Evolutionary conservation across 2,113 vertebrate genomes (phyloP).

Genomic region (Xiphophorus maculatus): DNA sequence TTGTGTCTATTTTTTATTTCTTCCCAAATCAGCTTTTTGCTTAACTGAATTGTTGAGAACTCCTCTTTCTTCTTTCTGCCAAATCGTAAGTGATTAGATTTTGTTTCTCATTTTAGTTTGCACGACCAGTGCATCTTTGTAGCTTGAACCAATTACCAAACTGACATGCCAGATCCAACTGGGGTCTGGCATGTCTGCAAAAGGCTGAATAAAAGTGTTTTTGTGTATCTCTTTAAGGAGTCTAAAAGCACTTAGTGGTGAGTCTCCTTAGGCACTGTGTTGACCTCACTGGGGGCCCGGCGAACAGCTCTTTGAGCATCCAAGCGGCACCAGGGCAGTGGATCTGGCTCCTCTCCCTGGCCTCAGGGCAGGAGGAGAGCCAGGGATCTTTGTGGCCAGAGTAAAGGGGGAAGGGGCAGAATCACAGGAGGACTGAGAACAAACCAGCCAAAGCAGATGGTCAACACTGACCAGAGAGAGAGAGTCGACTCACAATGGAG

Average conservation of each 20-base stretch:
- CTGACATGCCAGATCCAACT: not conserved
- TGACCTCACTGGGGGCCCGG: not conserved
- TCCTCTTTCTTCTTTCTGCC: not conserved
- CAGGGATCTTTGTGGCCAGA: not conserved
- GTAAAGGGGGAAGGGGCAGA: not conserved
- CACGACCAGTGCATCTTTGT: too few relatives aligned
- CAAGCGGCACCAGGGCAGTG: not conserved
- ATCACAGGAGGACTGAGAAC: conserved; percentile 16
- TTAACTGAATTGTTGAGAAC: not conserved
- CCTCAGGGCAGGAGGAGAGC: not conserved
- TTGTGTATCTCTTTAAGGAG: not conserved
- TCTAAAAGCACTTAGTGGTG: not conserved
- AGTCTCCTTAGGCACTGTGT: not conserved
- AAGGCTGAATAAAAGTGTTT: not conserved
- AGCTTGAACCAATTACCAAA: not conserved
- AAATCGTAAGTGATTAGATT: not conserved
- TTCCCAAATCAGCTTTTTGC: not conserved
- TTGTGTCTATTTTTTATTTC: not conserved
- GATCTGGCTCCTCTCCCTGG: conserved; percentile 40
- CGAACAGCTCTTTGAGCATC: not conserved
- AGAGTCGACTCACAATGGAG: conserved; percentile 26
- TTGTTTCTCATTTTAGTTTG: not conserved
- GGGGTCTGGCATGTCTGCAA: not conserved
- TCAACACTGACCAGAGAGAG: conserved; percentile 69
- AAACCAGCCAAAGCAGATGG: conserved; percentile 74